These are phyloP conservation scores for Serranus cabrilla DNA, from an alignment of 2,797 vertebrate genomes.

Conservation along the genomic window DNA sequence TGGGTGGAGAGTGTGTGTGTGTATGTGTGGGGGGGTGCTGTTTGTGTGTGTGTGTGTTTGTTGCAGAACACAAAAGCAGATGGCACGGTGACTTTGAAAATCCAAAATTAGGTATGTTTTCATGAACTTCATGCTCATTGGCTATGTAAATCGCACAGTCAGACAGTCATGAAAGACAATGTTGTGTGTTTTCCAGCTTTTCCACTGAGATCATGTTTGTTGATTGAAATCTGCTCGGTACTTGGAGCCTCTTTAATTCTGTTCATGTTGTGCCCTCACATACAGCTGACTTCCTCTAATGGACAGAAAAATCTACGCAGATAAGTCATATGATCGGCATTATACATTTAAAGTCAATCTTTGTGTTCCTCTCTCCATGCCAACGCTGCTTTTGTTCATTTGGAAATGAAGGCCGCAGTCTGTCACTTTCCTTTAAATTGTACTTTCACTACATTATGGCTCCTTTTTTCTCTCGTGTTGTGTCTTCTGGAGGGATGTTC, in stretches of 20 bases:
- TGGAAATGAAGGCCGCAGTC: constrained; percentile 19
- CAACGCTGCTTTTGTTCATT: constrained; percentile 14
- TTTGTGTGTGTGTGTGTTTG: constrained; percentile 51
- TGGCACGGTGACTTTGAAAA: constrained; percentile 84
- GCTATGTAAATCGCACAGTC: constrained; percentile 78
- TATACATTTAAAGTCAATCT: background rate
- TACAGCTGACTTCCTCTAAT: constrained; percentile 7
- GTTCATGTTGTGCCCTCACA: background rate
- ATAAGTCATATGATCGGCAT: background rate
- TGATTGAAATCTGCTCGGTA: constrained; percentile 69
- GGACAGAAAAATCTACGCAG: background rate
- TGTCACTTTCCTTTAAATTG: constrained; percentile 12
- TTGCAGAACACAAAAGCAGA: constrained; percentile 79
- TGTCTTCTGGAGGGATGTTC: background rate
- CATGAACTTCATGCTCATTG: constrained; percentile 84
- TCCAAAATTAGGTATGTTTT: constrained; percentile 82
- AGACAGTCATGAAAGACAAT: constrained; percentile 76
- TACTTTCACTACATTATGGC: background rate
- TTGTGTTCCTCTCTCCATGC: background rate
- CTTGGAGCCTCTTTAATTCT: constrained; percentile 34
- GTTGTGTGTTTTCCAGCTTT: constrained; percentile 69
- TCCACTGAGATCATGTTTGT: constrained; percentile 63
- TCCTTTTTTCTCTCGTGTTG: background rate
- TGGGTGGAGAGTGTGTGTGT: constrained; percentile 22
- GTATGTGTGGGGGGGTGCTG: constrained; percentile 24